Base-by-base conservation (phyloP, 2,888 invertebrate species). In the Steinernema hermaphroditum region DNA sequence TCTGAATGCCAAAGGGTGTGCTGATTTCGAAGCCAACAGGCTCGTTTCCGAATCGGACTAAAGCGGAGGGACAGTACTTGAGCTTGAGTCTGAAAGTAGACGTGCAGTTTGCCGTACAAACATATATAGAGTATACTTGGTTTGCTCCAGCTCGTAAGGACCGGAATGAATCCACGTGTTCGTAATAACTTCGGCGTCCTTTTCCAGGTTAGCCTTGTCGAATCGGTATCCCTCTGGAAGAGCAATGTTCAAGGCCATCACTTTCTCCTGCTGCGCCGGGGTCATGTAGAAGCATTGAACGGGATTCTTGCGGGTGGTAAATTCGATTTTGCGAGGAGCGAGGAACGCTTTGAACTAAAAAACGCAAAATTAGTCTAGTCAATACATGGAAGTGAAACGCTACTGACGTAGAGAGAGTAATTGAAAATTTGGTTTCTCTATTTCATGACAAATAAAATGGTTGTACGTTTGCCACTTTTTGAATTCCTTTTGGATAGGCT, bases 111-210 rank as follows among this genome's bases (percentile, higher is more conserved):
- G 12, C 24, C 50, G 22, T 22, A 22, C 22, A 12, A 19, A 16
- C 2, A n/a, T n/a, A n/a, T n/a, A n/a, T n/a, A n/a, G 12, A 22
- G 24, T 4, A 22, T 50, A 50, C 50, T 50, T 50, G 34, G 62
- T 62, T 19, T 62, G 62, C 1, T 8, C 8, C 8, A 62, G 12
- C 29, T 32, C 62, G 32, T 12, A 12, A 29, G 29, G 29, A 8
- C 62, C 62, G 12, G 62, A 62, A n/a, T 62, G 32, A 2, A n/a
- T 29, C 62, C 62, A 62, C 2, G 62, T 62, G 62, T 62, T 34
- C 16, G 62, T 62, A 32, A 62, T 62, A 1, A 62, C 29, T n/a
- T 62, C 32, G 32, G 62, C 62, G 32, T 62, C 62, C 32, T 34
- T 29, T n/a, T 32, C 62, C 16, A 32, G 29, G 34, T 62, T 29